Percentiles rank a stretch among this genome's conserved stretches.
phyloP scores from a whole-genome alignment of 1,140 invertebrate species.

The Holcopasites calliopsidis region DNA sequence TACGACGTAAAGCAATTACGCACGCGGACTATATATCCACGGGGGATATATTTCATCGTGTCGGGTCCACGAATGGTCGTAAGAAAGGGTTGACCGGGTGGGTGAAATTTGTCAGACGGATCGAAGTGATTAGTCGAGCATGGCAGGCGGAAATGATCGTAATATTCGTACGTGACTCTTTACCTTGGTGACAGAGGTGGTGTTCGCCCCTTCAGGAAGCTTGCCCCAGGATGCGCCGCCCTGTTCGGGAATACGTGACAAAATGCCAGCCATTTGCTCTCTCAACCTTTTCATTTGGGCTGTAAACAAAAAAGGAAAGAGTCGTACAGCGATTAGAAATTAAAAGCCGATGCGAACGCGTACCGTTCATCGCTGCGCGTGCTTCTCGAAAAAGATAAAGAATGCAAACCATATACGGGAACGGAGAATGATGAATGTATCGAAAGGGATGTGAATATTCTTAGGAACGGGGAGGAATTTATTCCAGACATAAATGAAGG shows the following conservation, averaged over 20 bases:
- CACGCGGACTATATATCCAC: no score
- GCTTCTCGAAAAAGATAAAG: neutral
- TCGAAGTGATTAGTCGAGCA: neutral
- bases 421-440: no score
- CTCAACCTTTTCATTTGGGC: conserved; percentile 75
- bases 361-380: neutral
- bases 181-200: conserved; percentile 81
- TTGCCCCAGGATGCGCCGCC: conserved; percentile 32
- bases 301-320: conserved; percentile 61
- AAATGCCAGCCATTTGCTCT: conserved; percentile 60
- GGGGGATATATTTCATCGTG: no score
- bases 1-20: no score
- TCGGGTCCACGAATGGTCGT: no score
- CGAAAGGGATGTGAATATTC: no score
- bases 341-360: neutral
- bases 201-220: conserved; percentile 80
- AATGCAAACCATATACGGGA: no score
- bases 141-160: conserved; percentile 4
- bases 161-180: conserved; percentile 36
- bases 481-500: no score
- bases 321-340: conserved; percentile 32
- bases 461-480: no score
- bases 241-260: conserved; percentile 62
- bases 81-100: neutral
- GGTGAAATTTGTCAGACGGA: neutral